A percentile compares a stretch with the other conserved stretches of the same genome.
phyloP scores from a whole-genome alignment of 2,888 invertebrate species.

The Caenorhabditis wallacei region DNA sequence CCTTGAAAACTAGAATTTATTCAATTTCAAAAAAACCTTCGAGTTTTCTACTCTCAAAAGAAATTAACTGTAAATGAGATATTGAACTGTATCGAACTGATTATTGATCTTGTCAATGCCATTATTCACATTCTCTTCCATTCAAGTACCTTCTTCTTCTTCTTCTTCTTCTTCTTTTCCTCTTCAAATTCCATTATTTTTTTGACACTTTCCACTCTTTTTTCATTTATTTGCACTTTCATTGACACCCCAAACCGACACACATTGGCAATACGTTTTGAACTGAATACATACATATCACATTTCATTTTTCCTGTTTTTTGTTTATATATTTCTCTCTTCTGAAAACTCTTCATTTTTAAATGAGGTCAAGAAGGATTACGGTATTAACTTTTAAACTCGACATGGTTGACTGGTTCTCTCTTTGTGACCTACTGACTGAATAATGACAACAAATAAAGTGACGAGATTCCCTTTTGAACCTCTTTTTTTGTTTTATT shows the following conservation, averaged over 20 bases:
- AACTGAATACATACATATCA: not conserved
- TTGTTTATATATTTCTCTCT: not conserved
- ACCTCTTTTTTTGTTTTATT: not conserved
- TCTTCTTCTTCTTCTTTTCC: not conserved
- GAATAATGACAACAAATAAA: not conserved
- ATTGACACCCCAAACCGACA: slow-evolving; percentile 5
- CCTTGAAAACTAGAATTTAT: no score
- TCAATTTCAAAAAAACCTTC: no score
- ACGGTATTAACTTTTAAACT: slow-evolving; percentile 29
- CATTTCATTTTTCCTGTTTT: not conserved
- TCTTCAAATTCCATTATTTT: slow-evolving; percentile 31
- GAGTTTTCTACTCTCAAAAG: no score
- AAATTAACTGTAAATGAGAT: no score
- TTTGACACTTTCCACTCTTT: slow-evolving; percentile 22
- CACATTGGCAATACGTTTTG: slow-evolving; percentile 3
- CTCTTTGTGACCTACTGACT: slow-evolving; percentile 15
- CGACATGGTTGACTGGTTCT: slow-evolving; percentile 13
- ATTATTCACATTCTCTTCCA: not conserved
- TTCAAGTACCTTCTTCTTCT: slow-evolving; percentile 16
- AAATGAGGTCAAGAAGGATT: slow-evolving; percentile 22
- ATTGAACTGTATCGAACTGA: not conserved
- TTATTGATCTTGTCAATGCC: slow-evolving; percentile 10
- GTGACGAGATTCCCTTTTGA: slow-evolving; percentile 1
- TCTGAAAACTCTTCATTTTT: not conserved
- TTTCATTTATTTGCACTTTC: slow-evolving; percentile 40